Base-by-base conservation (phyloP, 1,140 invertebrate species). In the Heliothis virescens region DNA sequence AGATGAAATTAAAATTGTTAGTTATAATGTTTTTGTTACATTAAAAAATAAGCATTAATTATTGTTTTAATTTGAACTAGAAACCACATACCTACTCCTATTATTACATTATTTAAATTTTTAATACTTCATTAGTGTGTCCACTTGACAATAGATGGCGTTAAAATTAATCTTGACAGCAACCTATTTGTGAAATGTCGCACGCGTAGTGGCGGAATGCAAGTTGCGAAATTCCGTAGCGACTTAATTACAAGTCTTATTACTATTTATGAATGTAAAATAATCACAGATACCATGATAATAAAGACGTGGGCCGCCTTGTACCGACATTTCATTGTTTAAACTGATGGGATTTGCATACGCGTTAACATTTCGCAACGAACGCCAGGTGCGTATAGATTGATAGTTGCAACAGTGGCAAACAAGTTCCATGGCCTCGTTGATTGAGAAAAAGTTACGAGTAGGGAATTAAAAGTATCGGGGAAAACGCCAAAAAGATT, bases 401-500 rank as follows among this genome's bases (percentile, higher is more conserved):
- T 63, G 53, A 76, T 62, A 62, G 59, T 63, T 63, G 59, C 60
- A 65, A 76, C 59, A 72, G 74, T 53, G 26, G 47, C 47, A 52
- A 75, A 76, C 57, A 77, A 67, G 48, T 83, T 83, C 50, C 47
- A 77, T 50, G 72, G 72, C 72, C 72, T 75, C 18, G 55, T 75
- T 34, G 12, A 18, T 52, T 69, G 48, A 29, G 65, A 69, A 75
- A 75, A 75, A 75, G 41, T 62, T 18, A 50, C 55, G 12, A 21
- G 41, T 75, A 21, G 48, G 16, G 47, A 75, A 60, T 48, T 26
- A 53, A 47, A 79, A 80, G 16, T 62, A 47, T 73, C 65, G 15
- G 15, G 41, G 86, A 88, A 78, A 82, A 80, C 76, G 71, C 86
- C 55, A 92, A 96, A 97, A 96, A 92, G 76, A 90, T 90, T 88